Evolutionary conservation across 2,113 vertebrate genomes (phyloP).

Genomic region (Smithornis capensis): DNA sequence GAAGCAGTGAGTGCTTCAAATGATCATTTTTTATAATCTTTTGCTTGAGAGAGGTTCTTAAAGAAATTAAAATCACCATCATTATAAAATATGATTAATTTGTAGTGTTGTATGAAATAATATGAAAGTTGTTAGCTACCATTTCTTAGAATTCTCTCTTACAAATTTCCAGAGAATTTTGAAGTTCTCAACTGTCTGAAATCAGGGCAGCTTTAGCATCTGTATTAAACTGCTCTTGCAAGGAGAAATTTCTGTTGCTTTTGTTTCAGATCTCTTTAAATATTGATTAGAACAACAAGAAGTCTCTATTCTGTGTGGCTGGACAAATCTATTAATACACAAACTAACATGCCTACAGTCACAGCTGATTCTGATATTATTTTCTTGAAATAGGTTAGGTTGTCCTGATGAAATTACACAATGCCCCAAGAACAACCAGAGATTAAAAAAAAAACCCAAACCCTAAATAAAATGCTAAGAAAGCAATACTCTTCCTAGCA

Average conservation of each 20-base stretch:
- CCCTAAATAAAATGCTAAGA: neutral
- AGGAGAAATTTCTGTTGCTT: neutral
- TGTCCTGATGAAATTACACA: neutral
- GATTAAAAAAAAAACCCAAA: neutral
- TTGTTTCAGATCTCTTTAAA: neutral
- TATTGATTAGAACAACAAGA: neutral
- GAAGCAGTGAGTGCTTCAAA: neutral
- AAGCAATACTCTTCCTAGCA: neutral
- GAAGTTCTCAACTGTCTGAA: neutral
- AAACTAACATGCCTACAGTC: neutral
- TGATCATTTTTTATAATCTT: neutral
- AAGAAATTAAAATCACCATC: neutral
- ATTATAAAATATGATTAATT: neutral
- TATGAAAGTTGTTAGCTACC: neutral
- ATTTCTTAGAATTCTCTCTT: neutral
- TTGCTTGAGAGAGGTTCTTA: neutral
- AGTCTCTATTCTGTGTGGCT: neutral
- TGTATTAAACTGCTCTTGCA: neutral
- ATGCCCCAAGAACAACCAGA: neutral
- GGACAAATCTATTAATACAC: neutral
- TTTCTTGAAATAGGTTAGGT: neutral
- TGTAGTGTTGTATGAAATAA: neutral
- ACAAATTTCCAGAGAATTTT: neutral
- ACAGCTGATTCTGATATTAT: neutral
- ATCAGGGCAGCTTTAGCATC: neutral